Evolutionary conservation across 2,113 vertebrate genomes (phyloP), one percentile per base, ranked within the genome.

Genomic region (Poeciliopsis turrubarensis): DNA sequence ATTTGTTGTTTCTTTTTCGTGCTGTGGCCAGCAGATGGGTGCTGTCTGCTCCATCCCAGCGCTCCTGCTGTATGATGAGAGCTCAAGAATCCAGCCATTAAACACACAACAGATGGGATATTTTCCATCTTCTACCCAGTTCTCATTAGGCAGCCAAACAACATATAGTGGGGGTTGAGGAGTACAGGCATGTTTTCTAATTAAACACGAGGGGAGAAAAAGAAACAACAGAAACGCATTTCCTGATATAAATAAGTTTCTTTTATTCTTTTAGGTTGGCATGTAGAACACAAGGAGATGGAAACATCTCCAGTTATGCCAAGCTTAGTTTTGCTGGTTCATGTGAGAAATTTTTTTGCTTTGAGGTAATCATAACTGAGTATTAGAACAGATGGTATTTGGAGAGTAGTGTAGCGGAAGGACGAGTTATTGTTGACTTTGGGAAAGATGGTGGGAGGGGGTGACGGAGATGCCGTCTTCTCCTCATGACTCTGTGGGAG

Each of bases 21-120:
- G 84, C 89, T 86, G 82, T 86, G 87, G 70, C 86, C 86, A 87
- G 89, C 91, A 92, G 91, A 93, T 94, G 90, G 91, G 82, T 70
- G 83, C 86, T 92, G 87, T 92, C 90, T 88, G 81, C 87, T 87
- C 68, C 79, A 68, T 86, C 73, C 84, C 84, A 81, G 84, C 86
- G 39, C 70, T 69, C 68, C 22, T 26, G 64, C 74, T 75, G 69
- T 69, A 73, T 54, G 82, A 87, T 78, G 77, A 73, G 75, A 86
- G 84, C 87, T 80, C 75, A 77, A 71, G 75, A 91, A 90, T 81
- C 79, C 77, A 80, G 85, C 81, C 87, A 88, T 90, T 90, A 89
- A 87, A 91, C 77, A 80, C 89, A 77, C 82, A 82, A 70, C 91
- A 93, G 92, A 93, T 91, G 92, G 89, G 78, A 78, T 73, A 15